Evolutionary conservation across 2,888 invertebrate genomes (phyloP).

Genomic region (Ectropis crepuscularia): DNA sequence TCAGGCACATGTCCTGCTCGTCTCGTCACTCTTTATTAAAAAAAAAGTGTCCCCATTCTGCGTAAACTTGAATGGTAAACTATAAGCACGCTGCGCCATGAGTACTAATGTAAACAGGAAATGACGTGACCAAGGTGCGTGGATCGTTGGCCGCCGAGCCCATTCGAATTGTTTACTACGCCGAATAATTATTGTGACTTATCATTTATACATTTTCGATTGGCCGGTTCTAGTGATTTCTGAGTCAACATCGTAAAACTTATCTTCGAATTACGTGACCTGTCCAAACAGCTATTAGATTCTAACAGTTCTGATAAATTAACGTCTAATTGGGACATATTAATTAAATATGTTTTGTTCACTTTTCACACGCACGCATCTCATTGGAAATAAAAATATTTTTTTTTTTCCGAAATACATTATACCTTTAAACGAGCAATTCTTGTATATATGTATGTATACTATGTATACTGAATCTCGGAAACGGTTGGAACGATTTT

Average conservation of each 20-base stretch:
- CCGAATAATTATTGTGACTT: slow-evolving; percentile 36
- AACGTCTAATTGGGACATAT: too few relatives aligned
- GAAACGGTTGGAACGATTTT: too few relatives aligned
- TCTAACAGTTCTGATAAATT: too few relatives aligned
- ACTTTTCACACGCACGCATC: neutral
- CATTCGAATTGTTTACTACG: slow-evolving; percentile 31
- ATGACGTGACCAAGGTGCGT: slow-evolving; percentile 41
- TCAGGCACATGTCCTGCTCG: too few relatives aligned
- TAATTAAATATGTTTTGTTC: neutral
- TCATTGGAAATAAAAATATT: neutral
- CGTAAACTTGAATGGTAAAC: neutral
- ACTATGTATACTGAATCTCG: too few relatives aligned
- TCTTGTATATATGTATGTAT: too few relatives aligned
- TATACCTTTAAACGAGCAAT: too few relatives aligned
- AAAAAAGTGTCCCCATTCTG: neutral
- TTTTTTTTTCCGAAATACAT: too few relatives aligned
- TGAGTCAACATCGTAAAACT: slow-evolving; percentile 28
- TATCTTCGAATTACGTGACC: slow-evolving; percentile 12
- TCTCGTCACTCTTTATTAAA: too few relatives aligned
- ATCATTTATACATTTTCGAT: slow-evolving; percentile 32
- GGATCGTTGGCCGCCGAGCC: slow-evolving; percentile 53
- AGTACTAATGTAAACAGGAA: slow-evolving; percentile 54
- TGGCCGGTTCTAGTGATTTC: slow-evolving; percentile 27
- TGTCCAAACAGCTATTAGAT: slow-evolving; percentile 1
- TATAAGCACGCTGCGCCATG: neutral